Percentiles rank a stretch among this genome's conserved stretches.
These are phyloP conservation scores for Lumbricus terrestris DNA, from an alignment of 2,888 invertebrate genomes.

Conservation along the genomic window DNA sequence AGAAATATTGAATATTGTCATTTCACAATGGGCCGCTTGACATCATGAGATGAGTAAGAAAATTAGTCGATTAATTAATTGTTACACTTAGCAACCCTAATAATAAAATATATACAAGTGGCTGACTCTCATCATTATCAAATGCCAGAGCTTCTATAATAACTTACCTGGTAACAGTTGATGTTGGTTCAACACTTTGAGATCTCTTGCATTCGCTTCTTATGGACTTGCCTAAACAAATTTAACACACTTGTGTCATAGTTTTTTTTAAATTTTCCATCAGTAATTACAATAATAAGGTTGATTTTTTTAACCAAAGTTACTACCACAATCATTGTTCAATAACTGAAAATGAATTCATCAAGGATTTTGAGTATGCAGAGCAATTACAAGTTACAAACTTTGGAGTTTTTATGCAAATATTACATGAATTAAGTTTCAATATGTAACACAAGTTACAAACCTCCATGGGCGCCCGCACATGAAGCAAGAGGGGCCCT, in stretches of 20 bases:
- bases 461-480: no score
- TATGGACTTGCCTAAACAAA: not conserved
- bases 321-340: not conserved
- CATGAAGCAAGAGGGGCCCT: no score
- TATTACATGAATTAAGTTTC: no score
- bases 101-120: not conserved
- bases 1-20: no score
- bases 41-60: no score
- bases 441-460: no score
- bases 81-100: no score
- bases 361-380: not conserved
- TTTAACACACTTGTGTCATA: not conserved
- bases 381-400: no score
- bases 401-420: no score
- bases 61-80: no score
- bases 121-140: not conserved
- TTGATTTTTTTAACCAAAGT: not conserved
- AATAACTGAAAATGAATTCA: not conserved
- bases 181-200: constrained; percentile 15
- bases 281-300: not conserved
- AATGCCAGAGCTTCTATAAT: not conserved
- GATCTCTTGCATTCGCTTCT: not conserved
- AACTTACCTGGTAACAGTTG: not conserved
- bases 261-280: not conserved
- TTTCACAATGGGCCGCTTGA: no score